Conservation (phyloP, 2,888 invertebrate species). For the Rotaria magnacalcarata region DNA sequence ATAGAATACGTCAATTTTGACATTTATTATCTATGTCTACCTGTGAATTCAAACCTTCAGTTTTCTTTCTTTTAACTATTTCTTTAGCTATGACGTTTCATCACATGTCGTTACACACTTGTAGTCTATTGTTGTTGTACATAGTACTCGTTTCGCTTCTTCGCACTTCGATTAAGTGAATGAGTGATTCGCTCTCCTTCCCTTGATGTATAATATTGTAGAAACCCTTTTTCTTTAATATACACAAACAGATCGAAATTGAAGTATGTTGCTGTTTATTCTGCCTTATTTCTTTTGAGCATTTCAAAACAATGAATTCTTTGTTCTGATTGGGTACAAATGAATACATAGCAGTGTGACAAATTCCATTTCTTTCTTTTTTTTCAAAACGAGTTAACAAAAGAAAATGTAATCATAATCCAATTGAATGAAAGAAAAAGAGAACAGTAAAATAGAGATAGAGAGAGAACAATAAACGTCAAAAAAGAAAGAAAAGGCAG, state of each 20-base stretch:
- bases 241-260: background rate
- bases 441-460: background rate
- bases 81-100: background rate
- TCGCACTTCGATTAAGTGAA: background rate
- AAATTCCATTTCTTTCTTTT: background rate
- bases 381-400: background rate
- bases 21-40: background rate
- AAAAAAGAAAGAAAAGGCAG: background rate
- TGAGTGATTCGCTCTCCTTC: background rate
- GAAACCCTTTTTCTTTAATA: background rate
- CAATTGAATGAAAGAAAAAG: background rate
- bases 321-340: slow-evolving; percentile 1
- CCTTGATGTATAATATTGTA: background rate
- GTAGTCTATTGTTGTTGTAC: background rate
- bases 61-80: background rate
- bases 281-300: background rate
- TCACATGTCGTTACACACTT: background rate
- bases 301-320: slow-evolving; percentile 18
- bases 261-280: slow-evolving; percentile 14
- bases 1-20: background rate
- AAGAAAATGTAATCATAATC: background rate
- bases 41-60: background rate
- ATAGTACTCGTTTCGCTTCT: background rate
- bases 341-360: background rate
- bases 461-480: too few relatives aligned